Conservation (phyloP, 2,888 invertebrate genomes). For the Eilema depressum region DNA sequence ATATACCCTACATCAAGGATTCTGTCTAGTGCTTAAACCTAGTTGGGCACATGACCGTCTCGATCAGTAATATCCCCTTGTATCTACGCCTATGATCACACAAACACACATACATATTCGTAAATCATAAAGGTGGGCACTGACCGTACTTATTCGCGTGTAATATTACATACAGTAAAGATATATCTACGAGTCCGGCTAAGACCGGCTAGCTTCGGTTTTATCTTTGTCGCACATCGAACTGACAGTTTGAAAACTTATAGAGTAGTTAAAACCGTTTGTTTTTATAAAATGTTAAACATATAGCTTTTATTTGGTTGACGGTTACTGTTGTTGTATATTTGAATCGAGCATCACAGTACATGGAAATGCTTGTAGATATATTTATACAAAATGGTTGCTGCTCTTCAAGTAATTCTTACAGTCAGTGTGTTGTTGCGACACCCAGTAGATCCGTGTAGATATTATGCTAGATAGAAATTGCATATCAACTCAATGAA, state of each 20-base stretch:
- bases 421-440: not conserved
- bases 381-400: not conserved
- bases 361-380: too few relatives aligned
- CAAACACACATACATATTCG: constrained; percentile 53
- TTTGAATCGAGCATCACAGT: not conserved
- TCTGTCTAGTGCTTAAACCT: too few relatives aligned
- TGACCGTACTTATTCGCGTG: not conserved
- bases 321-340: not conserved
- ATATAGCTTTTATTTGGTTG: not conserved
- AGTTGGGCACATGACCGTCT: too few relatives aligned
- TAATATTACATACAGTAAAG: not conserved
- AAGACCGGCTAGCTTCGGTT: not conserved
- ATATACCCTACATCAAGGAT: too few relatives aligned
- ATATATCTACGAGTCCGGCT: too few relatives aligned
- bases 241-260: not conserved
- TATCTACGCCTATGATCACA: too few relatives aligned
- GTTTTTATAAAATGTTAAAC: not conserved
- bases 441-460: too few relatives aligned
- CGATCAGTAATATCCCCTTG: too few relatives aligned
- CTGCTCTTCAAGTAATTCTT: not conserved
- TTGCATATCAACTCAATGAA: not conserved
- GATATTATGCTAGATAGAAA: too few relatives aligned
- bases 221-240: not conserved
- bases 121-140: constrained; percentile 47
- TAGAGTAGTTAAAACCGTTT: not conserved